Percentiles rank a stretch among this genome's conserved stretches.
Conservation (phyloP, 1,140 invertebrate genomes). For the Mercenaria mercenaria region DNA sequence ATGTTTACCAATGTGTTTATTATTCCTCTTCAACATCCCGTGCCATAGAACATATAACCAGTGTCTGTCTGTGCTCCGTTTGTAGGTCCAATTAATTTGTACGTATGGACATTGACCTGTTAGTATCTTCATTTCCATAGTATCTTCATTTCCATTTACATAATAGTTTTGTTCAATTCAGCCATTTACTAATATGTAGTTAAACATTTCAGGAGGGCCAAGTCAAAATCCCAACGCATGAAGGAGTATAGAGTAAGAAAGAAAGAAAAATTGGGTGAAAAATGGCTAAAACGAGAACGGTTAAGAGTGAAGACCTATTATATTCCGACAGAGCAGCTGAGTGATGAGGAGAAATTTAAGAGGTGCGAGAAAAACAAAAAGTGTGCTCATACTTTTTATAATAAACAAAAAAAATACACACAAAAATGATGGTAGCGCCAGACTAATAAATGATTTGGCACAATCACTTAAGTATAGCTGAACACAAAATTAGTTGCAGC, state of each 20-base stretch:
- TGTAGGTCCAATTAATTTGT: too few relatives aligned
- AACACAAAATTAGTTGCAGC: not conserved
- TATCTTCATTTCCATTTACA: too few relatives aligned
- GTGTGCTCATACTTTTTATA: not conserved
- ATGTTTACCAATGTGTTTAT: too few relatives aligned
- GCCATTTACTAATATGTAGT: not conserved
- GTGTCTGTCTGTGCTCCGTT: too few relatives aligned
- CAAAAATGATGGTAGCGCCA: too few relatives aligned
- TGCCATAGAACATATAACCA: too few relatives aligned
- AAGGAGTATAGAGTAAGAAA: not conserved
- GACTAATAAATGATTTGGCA: not conserved
- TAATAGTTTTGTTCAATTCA: too few relatives aligned
- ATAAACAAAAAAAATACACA: not conserved
- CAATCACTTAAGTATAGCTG: not conserved
- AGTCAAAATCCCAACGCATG: conserved; percentile 24
- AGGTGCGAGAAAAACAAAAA: not conserved
- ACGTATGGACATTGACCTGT: too few relatives aligned
- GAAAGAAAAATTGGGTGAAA: not conserved
- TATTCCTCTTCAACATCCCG: too few relatives aligned
- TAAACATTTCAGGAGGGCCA: conserved; percentile 35
- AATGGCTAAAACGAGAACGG: not conserved
- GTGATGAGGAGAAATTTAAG: not conserved
- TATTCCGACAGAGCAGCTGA: not conserved
- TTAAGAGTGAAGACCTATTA: not conserved
- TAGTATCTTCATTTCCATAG: too few relatives aligned